These are phyloP conservation scores for Liparis tanakae DNA, from an alignment of 2,797 vertebrate genomes.

Conservation along the genomic window DNA sequence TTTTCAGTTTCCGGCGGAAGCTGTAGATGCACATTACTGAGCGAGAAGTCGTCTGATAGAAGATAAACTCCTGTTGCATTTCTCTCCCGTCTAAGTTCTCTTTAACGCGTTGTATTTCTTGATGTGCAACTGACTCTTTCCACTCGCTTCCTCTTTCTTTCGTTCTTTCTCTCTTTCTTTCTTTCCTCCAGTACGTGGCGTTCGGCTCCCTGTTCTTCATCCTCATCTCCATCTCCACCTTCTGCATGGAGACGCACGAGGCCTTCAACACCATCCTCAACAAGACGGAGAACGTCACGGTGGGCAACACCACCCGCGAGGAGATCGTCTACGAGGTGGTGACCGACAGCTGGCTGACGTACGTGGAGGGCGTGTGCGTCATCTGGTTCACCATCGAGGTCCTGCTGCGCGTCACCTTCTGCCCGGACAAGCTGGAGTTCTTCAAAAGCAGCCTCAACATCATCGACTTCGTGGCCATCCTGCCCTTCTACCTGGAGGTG, in stretches of 20 bases:
- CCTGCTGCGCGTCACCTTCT: slow-evolving; percentile 95
- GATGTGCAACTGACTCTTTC: slow-evolving; percentile 36
- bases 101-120: slow-evolving; percentile 8
- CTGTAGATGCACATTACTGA: neutral
- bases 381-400: slow-evolving; percentile 99
- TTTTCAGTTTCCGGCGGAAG: too few relatives aligned
- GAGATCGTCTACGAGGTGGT: slow-evolving; percentile 90
- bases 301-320: slow-evolving; percentile 89
- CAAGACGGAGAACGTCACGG: slow-evolving; percentile 92
- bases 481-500: slow-evolving; percentile 99
- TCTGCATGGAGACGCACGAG: slow-evolving; percentile 99
- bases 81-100: neutral
- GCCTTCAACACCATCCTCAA: slow-evolving; percentile 97
- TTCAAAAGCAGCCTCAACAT: slow-evolving; percentile 98
- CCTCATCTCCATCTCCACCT: slow-evolving; percentile 99
- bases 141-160: slow-evolving; percentile 20
- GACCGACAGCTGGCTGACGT: slow-evolving; percentile 97
- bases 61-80: neutral
- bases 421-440: slow-evolving; percentile 97
- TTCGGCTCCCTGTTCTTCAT: slow-evolving; percentile 99
- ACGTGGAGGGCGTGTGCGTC: slow-evolving; percentile 98
- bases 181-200: slow-evolving; percentile 90
- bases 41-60: neutral
- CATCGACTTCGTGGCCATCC: slow-evolving; percentile 99
- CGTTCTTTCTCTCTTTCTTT: slow-evolving; percentile 27